Percentiles rank a stretch among this genome's conserved stretches.
Conservation (phyloP, 2,113 vertebrate genomes). For the Perognathus longimembris region DNA sequence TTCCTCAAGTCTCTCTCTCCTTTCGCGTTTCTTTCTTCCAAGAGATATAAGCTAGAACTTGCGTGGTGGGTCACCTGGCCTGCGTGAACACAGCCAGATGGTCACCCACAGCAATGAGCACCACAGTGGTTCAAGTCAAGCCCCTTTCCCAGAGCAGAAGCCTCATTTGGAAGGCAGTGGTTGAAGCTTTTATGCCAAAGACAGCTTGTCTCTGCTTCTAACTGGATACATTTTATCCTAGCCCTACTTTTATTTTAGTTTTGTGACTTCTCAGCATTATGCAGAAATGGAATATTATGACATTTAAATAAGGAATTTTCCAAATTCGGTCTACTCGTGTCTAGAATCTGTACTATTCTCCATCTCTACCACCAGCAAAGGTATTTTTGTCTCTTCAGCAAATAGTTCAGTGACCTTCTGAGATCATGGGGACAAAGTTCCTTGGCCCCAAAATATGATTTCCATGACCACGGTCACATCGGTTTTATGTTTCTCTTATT, state of each 20-base stretch:
- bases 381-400: neutral
- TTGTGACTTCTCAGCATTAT: constrained; percentile 79
- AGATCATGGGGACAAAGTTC: neutral
- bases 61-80: neutral
- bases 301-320: constrained; percentile 73
- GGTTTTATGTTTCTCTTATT: neutral
- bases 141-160: constrained; percentile 11
- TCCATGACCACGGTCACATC: neutral
- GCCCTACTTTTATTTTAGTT: constrained; percentile 76
- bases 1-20: neutral
- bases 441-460: neutral
- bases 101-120: neutral
- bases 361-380: neutral
- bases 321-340: constrained; percentile 57
- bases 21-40: neutral
- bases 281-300: constrained; percentile 76
- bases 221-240: constrained; percentile 67
- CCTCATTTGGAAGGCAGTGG: constrained; percentile 47
- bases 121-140: neutral
- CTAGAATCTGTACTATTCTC: constrained; percentile 35
- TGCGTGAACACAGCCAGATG: neutral
- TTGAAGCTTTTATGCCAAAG: constrained; percentile 47
- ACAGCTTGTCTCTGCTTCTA: constrained; percentile 58
- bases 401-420: neutral
- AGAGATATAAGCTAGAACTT: neutral